Conservation (phyloP, 2,888 invertebrate species). For the Orthonevra nobilis region DNA sequence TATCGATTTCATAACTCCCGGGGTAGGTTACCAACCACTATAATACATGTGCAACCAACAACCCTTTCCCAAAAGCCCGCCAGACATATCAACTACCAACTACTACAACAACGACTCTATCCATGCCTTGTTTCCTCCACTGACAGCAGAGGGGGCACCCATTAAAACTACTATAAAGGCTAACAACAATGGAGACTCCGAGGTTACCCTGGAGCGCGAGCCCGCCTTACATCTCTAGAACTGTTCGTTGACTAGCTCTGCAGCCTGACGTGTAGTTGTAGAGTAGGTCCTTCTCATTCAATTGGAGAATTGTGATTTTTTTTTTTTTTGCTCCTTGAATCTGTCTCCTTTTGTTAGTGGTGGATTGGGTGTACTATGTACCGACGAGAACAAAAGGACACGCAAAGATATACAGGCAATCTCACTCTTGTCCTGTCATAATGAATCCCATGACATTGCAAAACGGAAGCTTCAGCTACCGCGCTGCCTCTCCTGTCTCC, state of each 20-base stretch:
- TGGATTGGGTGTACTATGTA: slow-evolving; percentile 15
- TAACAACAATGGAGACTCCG: slow-evolving; percentile 70
- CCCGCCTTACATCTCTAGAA: not conserved
- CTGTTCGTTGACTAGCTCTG: not conserved
- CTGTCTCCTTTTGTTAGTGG: slow-evolving; percentile 61
- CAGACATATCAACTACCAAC: slow-evolving; percentile 53
- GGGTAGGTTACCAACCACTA: slow-evolving; percentile 38
- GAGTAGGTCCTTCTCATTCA: slow-evolving; percentile 32
- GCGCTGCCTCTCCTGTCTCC: slow-evolving; percentile 8
- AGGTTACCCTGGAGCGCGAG: slow-evolving; percentile 67
- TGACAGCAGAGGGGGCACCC: slow-evolving; percentile 46
- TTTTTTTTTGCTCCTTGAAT: slow-evolving; percentile 67
- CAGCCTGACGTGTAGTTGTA: too few species aligned
- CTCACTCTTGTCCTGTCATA: slow-evolving; percentile 51
- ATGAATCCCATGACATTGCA: slow-evolving; percentile 67
- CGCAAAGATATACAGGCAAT: slow-evolving; percentile 60
- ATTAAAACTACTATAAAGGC: slow-evolving; percentile 68
- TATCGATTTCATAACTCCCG: slow-evolving; percentile 41
- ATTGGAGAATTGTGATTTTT: slow-evolving; percentile 58
- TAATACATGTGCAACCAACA: slow-evolving; percentile 11
- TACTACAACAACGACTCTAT: slow-evolving; percentile 13
- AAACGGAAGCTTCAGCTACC: slow-evolving; percentile 55
- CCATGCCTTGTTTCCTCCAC: slow-evolving; percentile 24
- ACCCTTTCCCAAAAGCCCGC: slow-evolving; percentile 51
- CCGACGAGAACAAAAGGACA: slow-evolving; percentile 62